A percentile compares a stretch with the other conserved stretches of the same genome.
Evolutionary conservation across 2,888 invertebrate species (phyloP).

Genomic region (Enoplolaimus lenunculus): DNA sequence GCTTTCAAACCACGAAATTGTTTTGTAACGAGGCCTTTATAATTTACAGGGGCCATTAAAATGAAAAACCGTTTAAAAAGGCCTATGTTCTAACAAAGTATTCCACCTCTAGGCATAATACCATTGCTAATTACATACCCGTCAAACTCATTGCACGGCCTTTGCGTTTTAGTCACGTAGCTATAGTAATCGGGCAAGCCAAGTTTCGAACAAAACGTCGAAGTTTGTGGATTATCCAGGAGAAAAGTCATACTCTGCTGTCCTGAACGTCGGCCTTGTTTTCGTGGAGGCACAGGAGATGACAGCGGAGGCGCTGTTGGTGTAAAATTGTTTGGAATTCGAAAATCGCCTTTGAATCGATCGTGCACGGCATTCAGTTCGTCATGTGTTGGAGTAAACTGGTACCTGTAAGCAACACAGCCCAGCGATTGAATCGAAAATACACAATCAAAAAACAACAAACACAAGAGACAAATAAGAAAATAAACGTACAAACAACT

Average conservation of each 20-base stretch:
- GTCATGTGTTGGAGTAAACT: slow-evolving; percentile 58
- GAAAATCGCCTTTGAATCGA: slow-evolving; percentile 55
- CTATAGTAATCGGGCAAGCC: slow-evolving; percentile 69
- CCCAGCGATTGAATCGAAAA: background rate
- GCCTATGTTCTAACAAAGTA: too few species aligned
- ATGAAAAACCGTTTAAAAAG: too few species aligned
- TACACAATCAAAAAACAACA: background rate
- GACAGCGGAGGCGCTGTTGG: slow-evolving; percentile 56
- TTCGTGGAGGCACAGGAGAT: background rate
- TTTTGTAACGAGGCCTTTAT: too few species aligned
- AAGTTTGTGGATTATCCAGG: slow-evolving; percentile 46
- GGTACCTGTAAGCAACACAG: slow-evolving; percentile 49
- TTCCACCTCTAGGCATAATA: too few species aligned
- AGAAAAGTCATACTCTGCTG: slow-evolving; percentile 5
- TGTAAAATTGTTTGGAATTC: slow-evolving; percentile 63
- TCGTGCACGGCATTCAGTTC: slow-evolving; percentile 55
- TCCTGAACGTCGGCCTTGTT: background rate
- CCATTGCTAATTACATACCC: too few species aligned
- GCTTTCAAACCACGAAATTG: too few species aligned
- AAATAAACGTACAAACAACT: too few species aligned
- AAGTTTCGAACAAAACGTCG: slow-evolving; percentile 45
- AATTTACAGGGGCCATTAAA: too few species aligned
- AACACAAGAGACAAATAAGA: too few species aligned
- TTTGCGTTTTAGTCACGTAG: too few species aligned
- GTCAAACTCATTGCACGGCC: too few species aligned